These are phyloP conservation scores for Acanthisitta chloris DNA, from an alignment of 2,113 vertebrate genomes.

Conservation along the genomic window DNA sequence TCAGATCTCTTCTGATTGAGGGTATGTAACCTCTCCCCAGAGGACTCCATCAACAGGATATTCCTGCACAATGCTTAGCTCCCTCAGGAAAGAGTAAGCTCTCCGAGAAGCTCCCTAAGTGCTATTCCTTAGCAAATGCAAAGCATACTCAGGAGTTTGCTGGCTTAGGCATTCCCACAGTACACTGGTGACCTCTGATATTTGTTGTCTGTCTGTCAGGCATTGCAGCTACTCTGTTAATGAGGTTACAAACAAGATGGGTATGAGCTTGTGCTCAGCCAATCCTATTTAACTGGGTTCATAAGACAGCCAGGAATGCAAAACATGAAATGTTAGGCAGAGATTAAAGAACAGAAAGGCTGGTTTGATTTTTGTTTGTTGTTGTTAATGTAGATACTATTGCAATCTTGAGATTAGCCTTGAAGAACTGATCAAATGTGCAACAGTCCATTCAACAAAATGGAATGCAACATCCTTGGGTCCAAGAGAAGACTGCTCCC, in stretches of 20 bases:
- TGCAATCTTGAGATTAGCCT: not conserved
- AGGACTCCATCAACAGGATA: not conserved
- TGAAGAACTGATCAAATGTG: not conserved
- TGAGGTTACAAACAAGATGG: not conserved
- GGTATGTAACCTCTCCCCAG: not conserved
- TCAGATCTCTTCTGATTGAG: not conserved
- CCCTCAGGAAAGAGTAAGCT: not conserved
- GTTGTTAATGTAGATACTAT: not conserved
- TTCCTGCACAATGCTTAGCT: not conserved
- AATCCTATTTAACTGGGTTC: not conserved
- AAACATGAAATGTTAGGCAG: not conserved
- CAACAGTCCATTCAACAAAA: not conserved
- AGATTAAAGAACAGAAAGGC: not conserved
- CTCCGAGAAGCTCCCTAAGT: not conserved
- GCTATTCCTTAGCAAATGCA: not conserved
- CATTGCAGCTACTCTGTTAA: not conserved
- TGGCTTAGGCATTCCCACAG: not conserved
- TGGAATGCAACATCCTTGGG: not conserved
- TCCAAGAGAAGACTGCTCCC: not conserved
- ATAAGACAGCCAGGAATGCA: not conserved
- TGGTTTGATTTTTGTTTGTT: not conserved
- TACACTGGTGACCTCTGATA: not conserved
- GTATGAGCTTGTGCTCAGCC: not conserved
- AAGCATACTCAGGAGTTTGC: not conserved
- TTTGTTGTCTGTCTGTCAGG: not conserved